Conservation (phyloP, 92 coral and sea anemone species). For the Porites divaricata region DNA sequence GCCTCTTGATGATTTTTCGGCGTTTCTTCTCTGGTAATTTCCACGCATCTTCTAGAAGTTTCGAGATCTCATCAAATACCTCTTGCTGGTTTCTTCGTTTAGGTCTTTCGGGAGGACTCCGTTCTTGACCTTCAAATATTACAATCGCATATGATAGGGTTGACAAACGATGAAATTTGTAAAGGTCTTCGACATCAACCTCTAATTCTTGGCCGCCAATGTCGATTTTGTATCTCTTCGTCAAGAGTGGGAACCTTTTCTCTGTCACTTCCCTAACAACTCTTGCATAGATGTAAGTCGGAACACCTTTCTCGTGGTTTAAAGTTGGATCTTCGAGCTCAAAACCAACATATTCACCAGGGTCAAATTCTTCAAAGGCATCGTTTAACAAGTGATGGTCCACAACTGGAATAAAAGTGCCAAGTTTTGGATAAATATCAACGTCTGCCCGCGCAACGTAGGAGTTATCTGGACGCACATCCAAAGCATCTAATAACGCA, state of each 20-base stretch:
- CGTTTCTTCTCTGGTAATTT: constrained; percentile 44
- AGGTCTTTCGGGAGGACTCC: background rate
- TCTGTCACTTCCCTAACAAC: constrained; percentile 50
- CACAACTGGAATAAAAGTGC: constrained; percentile 58
- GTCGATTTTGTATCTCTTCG: constrained; percentile 61
- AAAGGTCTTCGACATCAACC: constrained; percentile 67
- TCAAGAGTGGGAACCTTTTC: background rate
- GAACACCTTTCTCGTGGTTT: constrained; percentile 47
- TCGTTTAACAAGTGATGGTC: constrained; percentile 75
- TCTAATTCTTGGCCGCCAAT: constrained; percentile 46
- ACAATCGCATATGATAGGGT: background rate
- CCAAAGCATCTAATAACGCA: constrained; percentile 42
- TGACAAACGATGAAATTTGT: constrained; percentile 62
- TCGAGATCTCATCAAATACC: constrained; percentile 51
- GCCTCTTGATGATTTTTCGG: constrained; percentile 62
- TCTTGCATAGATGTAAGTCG: constrained; percentile 81
- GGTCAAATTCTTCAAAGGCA: constrained; percentile 59
- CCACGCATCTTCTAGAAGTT: constrained; percentile 70
- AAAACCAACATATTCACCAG: constrained; percentile 79
- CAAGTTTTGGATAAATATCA: constrained; percentile 47
- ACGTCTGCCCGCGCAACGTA: background rate
- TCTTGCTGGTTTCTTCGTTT: constrained; percentile 17
- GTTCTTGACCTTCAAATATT: background rate
- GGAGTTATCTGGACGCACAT: constrained; percentile 65
- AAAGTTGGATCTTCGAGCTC: constrained; percentile 85